Evolutionary conservation across 2,113 vertebrate genomes (phyloP), one percentile per base, ranked within the genome.

Genomic region (Scomber japonicus): DNA sequence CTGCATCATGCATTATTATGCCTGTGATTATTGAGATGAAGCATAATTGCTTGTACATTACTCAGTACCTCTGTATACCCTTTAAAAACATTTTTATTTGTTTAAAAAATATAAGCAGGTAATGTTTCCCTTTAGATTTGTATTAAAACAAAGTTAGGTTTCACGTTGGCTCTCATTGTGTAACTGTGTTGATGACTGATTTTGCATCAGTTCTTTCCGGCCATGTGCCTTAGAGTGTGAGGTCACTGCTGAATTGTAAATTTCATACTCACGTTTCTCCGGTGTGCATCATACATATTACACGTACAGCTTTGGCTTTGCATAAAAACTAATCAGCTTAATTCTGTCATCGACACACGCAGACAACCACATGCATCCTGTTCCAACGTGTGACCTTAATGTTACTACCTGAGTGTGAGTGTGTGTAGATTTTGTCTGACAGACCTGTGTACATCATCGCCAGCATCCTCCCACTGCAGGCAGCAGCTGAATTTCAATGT

Each of bases 231-330:
- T 45, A 57, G 60, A 61, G 54, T 48, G 49, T 90, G 89, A 92
- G 85, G 87, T 86, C 89, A 55, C 75, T 95, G 93, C 94, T 95
- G 94, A 95, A 90, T 88, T 67, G 83, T 81, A 69, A 27, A 63
- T 82, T 86, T 78, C 46, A 31, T 17, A 2, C 70, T 87, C 91
- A 90, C 77, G 78, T 93, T 93, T 72, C 80, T 86, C 63, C 15
- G 74, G 80, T 84, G 84, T 87, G 88, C 79, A 76, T 80, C 83
- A 75, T 72, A 56, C 79, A 66, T 78, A 78, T 87, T 83, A 81
- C 77, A 86, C 80, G 87, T 77, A 60, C 82, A 76, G 89, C 74
- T 86, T 91, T 87, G 85, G 78, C 73, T 59, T n/a, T 61, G 69
- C 78, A 80, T 84, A 44, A 81, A 77, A 87, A 74, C 72, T 92